Percentiles rank a stretch among this genome's conserved stretches.
phyloP scores from a whole-genome alignment of 2,113 vertebrate species.

The Nannospalax galili region DNA sequence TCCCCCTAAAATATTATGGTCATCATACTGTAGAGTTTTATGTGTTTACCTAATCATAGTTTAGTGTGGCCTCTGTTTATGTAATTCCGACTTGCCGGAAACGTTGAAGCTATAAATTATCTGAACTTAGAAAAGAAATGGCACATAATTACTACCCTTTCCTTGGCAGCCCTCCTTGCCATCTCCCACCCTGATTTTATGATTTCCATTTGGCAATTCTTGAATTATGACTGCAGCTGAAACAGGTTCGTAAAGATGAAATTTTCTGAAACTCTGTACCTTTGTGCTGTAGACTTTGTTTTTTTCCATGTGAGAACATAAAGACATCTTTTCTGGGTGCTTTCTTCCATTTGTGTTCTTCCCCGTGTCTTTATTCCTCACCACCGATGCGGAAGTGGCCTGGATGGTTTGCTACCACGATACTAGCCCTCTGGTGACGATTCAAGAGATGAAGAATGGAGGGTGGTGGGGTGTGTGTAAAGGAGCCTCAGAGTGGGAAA shows the following conservation, averaged over 20 bases:
- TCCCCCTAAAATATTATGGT: constrained; percentile 61
- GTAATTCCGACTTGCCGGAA: constrained; percentile 68
- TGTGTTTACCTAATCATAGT: constrained; percentile 69
- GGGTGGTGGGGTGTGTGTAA: not conserved
- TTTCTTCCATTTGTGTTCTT: constrained; percentile 49
- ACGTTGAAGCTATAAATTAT: constrained; percentile 70
- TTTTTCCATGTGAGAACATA: constrained; percentile 76
- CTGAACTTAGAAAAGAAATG: constrained; percentile 59
- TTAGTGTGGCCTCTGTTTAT: constrained; percentile 75
- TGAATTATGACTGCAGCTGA: constrained; percentile 59
- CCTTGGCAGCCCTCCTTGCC: not conserved
- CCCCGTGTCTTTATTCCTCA: not conserved
- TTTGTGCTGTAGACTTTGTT: constrained; percentile 69
- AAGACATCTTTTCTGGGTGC: constrained; percentile 75
- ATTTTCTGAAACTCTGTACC: constrained; percentile 57
- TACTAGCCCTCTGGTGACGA: not conserved
- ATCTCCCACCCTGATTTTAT: not conserved
- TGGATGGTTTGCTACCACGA: not conserved
- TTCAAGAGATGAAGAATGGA: not conserved
- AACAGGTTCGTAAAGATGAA: constrained; percentile 59
- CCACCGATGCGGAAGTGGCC: not conserved
- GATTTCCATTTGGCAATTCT: constrained; percentile 57
- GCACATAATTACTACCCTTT: constrained; percentile 42
- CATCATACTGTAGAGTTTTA: constrained; percentile 57
- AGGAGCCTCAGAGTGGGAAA: not conserved